These are phyloP conservation scores for Philotrypesis tridentata DNA, from an alignment of 1,140 invertebrate species.

Conservation along the genomic window DNA sequence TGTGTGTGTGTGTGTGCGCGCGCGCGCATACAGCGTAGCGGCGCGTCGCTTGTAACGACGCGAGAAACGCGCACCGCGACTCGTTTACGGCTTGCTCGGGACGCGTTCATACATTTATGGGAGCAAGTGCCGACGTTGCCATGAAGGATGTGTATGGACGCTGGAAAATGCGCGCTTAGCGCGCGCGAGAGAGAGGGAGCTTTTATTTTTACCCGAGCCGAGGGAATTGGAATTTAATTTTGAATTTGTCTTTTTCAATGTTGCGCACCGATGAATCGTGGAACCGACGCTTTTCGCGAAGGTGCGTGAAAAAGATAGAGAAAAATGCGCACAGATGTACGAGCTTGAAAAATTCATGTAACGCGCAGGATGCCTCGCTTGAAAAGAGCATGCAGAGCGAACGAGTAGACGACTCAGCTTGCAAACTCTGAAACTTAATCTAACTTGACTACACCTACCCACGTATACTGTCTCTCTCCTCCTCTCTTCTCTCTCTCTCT, in stretches of 20 bases:
- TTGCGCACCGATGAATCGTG: too few relatives aligned
- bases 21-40: background rate
- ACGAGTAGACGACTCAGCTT: background rate
- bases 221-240: background rate
- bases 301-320: background rate
- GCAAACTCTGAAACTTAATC: constrained; percentile 20
- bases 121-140: constrained; percentile 6
- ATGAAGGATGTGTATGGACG: constrained; percentile 8
- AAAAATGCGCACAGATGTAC: background rate
- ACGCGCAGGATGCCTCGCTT: background rate
- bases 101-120: constrained; percentile 32
- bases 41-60: constrained; percentile 1
- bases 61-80: background rate
- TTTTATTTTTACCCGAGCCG: background rate
- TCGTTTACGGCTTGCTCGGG: constrained; percentile 38
- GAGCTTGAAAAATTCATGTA: background rate
- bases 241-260: background rate
- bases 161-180: constrained; percentile 54
- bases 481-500: too few relatives aligned
- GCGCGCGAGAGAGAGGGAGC: too few relatives aligned
- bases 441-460: too few relatives aligned
- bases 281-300: background rate
- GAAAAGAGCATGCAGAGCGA: background rate
- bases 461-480: too few relatives aligned
- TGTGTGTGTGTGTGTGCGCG: background rate